Base-by-base conservation (phyloP, 2,888 invertebrate species). In the Epiblema foenella region DNA sequence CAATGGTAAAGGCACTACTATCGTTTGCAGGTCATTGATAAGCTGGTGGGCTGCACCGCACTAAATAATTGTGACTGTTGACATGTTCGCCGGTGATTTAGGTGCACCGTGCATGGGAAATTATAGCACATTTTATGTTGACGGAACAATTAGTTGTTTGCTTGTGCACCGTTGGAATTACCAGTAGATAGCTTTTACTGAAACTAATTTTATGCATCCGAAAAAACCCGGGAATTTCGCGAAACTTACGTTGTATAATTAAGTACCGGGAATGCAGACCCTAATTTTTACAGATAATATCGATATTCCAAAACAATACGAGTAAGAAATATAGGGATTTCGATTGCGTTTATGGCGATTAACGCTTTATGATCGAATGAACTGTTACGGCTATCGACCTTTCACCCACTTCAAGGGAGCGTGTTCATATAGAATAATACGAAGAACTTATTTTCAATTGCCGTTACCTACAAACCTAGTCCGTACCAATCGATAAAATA, bases 381-480 rank as follows among this genome's bases (percentile, higher is more conserved):
- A 24, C 12, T 52, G 9, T 59, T 24, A 42, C 29, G 64, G 42
- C 33, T 52, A 54, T 46, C 20, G 59, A 42, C 65, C 52, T 65
- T 56, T 68, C 52, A 52, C 64, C 64, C 17, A 59, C 65, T 65
- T 70, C 46, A 65, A 66, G 56, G 33, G 20, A 58, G 17, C 51
- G 20, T 20, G 51, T 42, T 29, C n/a, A 11, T 69, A 3, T 37
- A 65, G 46, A 69, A 62, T 52, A 46, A 52, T 24, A 62, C 39
- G 33, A 69, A 54, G 54, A 56, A 60, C 24, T 64, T 46, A 66
- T 42, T 62, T 46, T 29, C 29, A 51, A 60, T 39, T 18, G 51
- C 51, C 37, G 49, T 54, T 71, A 67, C 71, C 66, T 71, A 71
- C 60, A 62, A 56, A 67, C 71, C 62, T 37, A 67, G 51, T 62